phyloP scores from a whole-genome alignment of 2,888 invertebrate genomes.

The Ariolimax columbianus region DNA sequence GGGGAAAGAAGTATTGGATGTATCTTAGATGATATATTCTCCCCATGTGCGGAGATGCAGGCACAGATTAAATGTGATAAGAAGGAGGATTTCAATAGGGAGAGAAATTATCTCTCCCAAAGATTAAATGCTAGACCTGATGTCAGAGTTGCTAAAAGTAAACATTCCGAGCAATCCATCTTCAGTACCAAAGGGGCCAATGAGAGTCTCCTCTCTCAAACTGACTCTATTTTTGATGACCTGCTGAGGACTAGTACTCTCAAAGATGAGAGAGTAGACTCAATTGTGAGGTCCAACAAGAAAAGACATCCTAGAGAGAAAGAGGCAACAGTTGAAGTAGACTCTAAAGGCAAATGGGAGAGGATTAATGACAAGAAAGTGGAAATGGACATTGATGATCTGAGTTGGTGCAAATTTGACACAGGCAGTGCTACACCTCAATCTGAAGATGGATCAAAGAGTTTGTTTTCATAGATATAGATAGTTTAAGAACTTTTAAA shows the following conservation, averaged over 20 bases:
- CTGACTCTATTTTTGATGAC: conserved; percentile 48
- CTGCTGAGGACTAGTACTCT: conserved; percentile 61
- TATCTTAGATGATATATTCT: conserved; percentile 62
- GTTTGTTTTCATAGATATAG: conserved; percentile 37
- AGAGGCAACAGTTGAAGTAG: not conserved
- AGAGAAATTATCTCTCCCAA: not conserved
- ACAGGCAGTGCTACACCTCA: not conserved
- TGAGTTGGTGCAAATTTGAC: conserved; percentile 34
- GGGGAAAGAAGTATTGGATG: conserved; percentile 44
- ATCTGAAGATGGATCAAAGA: conserved; percentile 25
- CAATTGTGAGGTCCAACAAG: conserved; percentile 39
- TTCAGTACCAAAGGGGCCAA: not conserved
- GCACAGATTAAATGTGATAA: not conserved
- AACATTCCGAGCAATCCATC: not conserved
- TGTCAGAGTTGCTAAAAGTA: not conserved
- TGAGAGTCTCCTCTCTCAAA: not conserved
- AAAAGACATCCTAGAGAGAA: not conserved
- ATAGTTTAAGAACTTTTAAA: not conserved
- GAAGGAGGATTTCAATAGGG: not conserved
- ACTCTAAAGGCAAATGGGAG: not conserved
- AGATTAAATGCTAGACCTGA: not conserved
- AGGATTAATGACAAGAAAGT: not conserved
- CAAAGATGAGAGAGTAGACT: conserved; percentile 58
- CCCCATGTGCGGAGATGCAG: conserved; percentile 32
- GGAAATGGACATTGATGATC: conserved; percentile 38